Percentiles rank a stretch among this genome's conserved stretches.
phyloP scores from a whole-genome alignment of 2,113 vertebrate genomes.

The Boulengeromyrus knoepffleri region DNA sequence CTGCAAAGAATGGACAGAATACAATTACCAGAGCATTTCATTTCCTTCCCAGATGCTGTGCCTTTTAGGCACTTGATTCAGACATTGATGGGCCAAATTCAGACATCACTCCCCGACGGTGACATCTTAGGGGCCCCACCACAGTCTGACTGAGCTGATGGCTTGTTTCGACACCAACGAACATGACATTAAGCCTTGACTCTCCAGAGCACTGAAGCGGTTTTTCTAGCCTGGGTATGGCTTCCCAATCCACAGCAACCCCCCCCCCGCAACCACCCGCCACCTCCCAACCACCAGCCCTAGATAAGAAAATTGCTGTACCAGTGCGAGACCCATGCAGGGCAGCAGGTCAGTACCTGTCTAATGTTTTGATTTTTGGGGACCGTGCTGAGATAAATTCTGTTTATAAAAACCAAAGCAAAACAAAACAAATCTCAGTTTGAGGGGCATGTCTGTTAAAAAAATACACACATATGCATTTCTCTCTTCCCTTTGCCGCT shows the following conservation, averaged over 20 bases:
- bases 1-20: constrained; percentile 1
- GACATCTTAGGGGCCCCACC: background rate
- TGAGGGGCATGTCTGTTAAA: background rate
- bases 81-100: background rate
- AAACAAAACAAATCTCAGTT: background rate
- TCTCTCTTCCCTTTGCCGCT: background rate
- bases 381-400: background rate
- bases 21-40: background rate
- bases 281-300: background rate
- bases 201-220: background rate
- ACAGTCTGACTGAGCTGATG: background rate
- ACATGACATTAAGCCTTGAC: background rate
- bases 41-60: background rate
- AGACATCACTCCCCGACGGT: background rate
- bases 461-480: background rate
- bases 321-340: background rate
- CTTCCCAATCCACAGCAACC: background rate
- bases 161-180: background rate
- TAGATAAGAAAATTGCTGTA: background rate
- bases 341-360: background rate
- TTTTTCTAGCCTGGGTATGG: background rate
- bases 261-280: no score
- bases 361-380: background rate
- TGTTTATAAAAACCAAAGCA: background rate
- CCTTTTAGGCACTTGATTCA: background rate